Evolutionary conservation across 2,888 invertebrate species (phyloP).

Genomic region (Syrista parreyssii): DNA sequence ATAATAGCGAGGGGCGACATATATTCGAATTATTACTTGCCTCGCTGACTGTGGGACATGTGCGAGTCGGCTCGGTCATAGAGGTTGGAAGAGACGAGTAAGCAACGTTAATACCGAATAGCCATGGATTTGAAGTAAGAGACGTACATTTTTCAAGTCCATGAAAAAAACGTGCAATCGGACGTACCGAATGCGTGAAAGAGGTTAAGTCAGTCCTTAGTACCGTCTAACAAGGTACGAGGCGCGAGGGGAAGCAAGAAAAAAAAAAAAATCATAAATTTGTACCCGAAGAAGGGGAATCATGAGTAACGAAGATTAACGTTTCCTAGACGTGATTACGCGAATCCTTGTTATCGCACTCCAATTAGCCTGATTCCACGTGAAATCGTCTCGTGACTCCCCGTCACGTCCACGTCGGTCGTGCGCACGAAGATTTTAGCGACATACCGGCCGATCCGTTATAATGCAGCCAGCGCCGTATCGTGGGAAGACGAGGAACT

Average conservation of each 20-base stretch:
- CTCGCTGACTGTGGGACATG: constrained; percentile 47
- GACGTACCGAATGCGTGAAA: background rate
- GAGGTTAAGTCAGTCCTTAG: background rate
- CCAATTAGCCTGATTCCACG: background rate
- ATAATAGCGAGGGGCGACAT: constrained; percentile 50
- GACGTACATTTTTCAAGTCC: background rate
- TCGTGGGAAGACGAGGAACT: constrained; percentile 31
- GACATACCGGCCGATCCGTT: constrained; percentile 17
- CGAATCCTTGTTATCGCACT: background rate
- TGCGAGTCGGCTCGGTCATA: constrained; percentile 15
- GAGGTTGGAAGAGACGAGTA: background rate
- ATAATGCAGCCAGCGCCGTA: constrained; percentile 19
- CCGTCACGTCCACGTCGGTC: background rate
- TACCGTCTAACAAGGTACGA: background rate
- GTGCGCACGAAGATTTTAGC: background rate
- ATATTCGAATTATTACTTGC: constrained; percentile 60
- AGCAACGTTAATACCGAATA: background rate
- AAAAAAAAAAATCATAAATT: background rate
- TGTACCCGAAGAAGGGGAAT: background rate
- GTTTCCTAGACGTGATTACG: background rate
- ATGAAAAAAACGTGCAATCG: background rate
- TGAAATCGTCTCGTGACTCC: background rate
- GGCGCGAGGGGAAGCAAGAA: background rate
- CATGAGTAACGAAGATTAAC: background rate
- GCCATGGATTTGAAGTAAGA: background rate